Percentiles rank a stretch among this genome's conserved stretches.
Evolutionary conservation across 2,888 invertebrate species (phyloP).

Genomic region (Fragum whitleyi): DNA sequence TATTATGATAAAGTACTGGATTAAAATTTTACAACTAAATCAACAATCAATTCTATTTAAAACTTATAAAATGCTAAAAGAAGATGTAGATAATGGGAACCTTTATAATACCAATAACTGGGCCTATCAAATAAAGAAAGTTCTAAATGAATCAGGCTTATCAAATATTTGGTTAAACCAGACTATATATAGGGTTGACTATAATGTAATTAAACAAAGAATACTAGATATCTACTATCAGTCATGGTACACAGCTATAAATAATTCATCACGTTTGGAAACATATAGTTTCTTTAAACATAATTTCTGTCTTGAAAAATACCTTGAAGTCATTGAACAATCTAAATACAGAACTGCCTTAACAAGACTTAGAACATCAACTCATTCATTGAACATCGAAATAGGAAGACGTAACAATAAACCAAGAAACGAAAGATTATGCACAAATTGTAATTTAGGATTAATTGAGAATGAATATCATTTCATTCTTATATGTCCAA

Average conservation of each 20-base stretch:
- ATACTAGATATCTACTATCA: conserved; percentile 30
- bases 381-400: conserved; percentile 27
- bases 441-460: conserved; percentile 19
- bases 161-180: conserved; percentile 29
- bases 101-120: conserved; percentile 21
- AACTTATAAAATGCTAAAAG: conserved; percentile 18
- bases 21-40: conserved; percentile 3
- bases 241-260: conserved; percentile 11
- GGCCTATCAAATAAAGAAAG: conserved; percentile 29
- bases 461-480: conserved; percentile 27
- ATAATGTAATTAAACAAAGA: conserved; percentile 12
- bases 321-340: conserved; percentile 6
- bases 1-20: conserved; percentile 23
- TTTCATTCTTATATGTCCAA: conserved; percentile 32
- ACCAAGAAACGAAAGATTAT: conserved; percentile 29
- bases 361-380: conserved; percentile 28
- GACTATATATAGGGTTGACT: neutral
- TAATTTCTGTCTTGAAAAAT: conserved; percentile 9
- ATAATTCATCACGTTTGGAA: conserved; percentile 21
- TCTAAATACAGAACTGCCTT: conserved; percentile 19
- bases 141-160: conserved; percentile 6
- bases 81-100: conserved; percentile 17
- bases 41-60: neutral
- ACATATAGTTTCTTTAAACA: conserved; percentile 20
- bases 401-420: conserved; percentile 21